Evolutionary conservation across 1,140 invertebrate genomes (phyloP), one percentile per base, ranked within the genome.

Genomic region (Drosophila littoralis): DNA sequence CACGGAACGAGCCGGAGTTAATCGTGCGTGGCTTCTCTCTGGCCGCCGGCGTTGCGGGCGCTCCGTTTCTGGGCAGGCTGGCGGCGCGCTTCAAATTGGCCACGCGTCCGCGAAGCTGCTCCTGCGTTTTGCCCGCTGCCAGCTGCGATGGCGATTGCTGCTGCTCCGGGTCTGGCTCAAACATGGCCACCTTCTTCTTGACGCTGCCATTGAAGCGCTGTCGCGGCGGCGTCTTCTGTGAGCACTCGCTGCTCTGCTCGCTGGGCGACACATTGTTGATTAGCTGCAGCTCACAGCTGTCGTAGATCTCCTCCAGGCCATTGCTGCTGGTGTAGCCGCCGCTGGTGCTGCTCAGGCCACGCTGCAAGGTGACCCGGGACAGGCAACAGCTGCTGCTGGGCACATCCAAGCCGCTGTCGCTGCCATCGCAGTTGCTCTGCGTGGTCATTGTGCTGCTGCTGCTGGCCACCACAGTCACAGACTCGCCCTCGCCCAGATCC

Each of bases 351-450:
- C 94, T 94, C 22, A 93, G 81, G 28, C 93, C 93, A 52, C 94
- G 91, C 45, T 93, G 92, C 46, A 93, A 70, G 22, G 90, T 81
- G 6, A 75, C 60, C 1, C 77, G 52, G 9, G 79, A 78, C 60
- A 73, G 60, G 74, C 75, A 89, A 22, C 93, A 93, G 2, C 86
- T 90, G 48, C 93, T 95, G 51, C 93, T 95, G 36, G 95, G 94
- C 8, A 95, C 93, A 81, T 96, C 96, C 2, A 97, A 95, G 1
- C 96, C 96, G 78, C 96, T 96, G 82, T 97, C 96, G 81, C 96
- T 96, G 33, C 96, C 96, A 64, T 96, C 95, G 66, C 93, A 70
- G 58, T 86, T 89, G 55, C 70, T 75, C 35, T 69, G 57, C 40
- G 57, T 84, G 43, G 43, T 36, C 17, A 40, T 61, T n/a, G 50